Evolutionary conservation across 2,113 vertebrate genomes (phyloP), one percentile per base, ranked within the genome.

Genomic region (Perccottus glenii): DNA sequence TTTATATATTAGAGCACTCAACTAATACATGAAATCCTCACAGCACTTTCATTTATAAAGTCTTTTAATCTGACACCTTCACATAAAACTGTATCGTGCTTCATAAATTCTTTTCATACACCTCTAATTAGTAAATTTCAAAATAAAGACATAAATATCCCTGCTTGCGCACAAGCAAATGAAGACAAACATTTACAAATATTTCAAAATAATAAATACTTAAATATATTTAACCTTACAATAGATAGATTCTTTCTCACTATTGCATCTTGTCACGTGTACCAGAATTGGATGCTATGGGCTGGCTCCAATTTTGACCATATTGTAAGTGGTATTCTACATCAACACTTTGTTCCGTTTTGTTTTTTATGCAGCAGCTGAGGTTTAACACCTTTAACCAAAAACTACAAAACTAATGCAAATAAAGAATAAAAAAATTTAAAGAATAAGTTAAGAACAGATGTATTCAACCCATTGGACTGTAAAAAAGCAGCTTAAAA

Each of bases 391-490:
- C 19, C 16, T 55, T 15, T 27, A 32, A 7, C 60, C 5, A 38
- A 45, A 33, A 44, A 8, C 19, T 19, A 3, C 33, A 57, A 27
- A 27, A 27, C 19, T 2, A 27, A 27, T 27, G 19, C 19, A 27
- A 2, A 27, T 27, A 27, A 27, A 27, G 19, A 27, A 38, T n/a
- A 38, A 46, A 14, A 40, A 56, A 44, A 62, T 11, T 40, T 15
- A 58, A 3, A 64, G 9, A 32, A 58, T 47, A 78, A 69, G 58
- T 55, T 44, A 64, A 58, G 40, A 11, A 40, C 15, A 40, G 50
- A 51, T 42, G 33, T 19, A 19, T 32, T 42, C n/a, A 61, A 62
- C n/a, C 16, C 14, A 46, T 11, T 12, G 48, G 27, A 14, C 6
- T 19, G 11, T 45, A 56, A 64, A 71, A 32, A 0, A 66, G 12